Percentiles rank a stretch among this genome's conserved stretches.
phyloP scores from a whole-genome alignment of 2,113 vertebrate species.

The Beaufortia kweichowensis region DNA sequence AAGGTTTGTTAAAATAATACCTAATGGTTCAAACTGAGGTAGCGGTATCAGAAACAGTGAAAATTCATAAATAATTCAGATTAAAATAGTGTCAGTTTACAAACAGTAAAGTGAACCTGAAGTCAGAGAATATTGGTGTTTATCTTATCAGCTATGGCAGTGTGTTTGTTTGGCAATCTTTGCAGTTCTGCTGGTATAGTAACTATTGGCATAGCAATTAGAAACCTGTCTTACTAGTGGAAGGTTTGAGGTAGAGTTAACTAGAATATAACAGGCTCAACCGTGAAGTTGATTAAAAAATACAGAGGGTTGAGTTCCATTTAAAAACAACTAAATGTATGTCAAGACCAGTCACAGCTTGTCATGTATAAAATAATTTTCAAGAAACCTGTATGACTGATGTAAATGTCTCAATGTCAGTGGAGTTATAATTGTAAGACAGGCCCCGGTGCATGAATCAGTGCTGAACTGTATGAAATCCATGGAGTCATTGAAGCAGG shows the following conservation, averaged over 20 bases:
- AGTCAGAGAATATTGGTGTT: not conserved
- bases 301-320: not conserved
- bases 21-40: slow-evolving; percentile 31
- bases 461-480: slow-evolving; percentile 23
- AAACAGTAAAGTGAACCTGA: not conserved
- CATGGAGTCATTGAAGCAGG: not conserved
- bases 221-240: slow-evolving; percentile 6
- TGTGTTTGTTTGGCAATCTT: not conserved
- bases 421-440: not conserved
- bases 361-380: not conserved
- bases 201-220: not conserved
- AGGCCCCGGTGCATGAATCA: not conserved
- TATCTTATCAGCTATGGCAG: slow-evolving; percentile 21
- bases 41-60: not conserved
- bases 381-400: not conserved
- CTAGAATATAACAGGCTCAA: not conserved
- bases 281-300: not conserved
- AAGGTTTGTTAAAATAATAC: not conserved
- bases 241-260: slow-evolving; percentile 41
- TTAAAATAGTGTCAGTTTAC: not conserved
- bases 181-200: not conserved
- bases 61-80: not conserved
- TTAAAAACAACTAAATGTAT: not conserved
- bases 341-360: slow-evolving; percentile 11
- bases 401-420: not conserved